Evolutionary conservation across 2,888 invertebrate genomes (phyloP).

Genomic region (Ectobius pallidus): DNA sequence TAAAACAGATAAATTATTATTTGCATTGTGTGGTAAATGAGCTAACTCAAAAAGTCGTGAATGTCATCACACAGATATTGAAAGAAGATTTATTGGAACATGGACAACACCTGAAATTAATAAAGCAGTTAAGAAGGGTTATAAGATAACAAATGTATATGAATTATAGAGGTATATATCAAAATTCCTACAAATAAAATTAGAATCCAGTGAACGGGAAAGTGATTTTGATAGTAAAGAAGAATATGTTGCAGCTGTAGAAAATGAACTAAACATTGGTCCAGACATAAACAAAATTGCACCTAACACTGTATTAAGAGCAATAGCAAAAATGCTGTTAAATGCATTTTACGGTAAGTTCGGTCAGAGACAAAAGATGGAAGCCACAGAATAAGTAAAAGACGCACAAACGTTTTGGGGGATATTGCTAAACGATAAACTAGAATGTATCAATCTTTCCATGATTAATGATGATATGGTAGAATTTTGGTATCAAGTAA

Average conservation of each 20-base stretch:
- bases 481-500: background rate
- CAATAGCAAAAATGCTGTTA: conserved; percentile 1
- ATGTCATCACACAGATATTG: too few species aligned
- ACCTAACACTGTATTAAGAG: background rate
- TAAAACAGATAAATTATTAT: background rate
- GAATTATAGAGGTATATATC: background rate
- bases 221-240: conserved; percentile 1
- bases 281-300: conserved; percentile 1
- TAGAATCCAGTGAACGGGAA: background rate
- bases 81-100: too few species aligned
- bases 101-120: background rate
- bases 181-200: background rate
- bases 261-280: background rate
- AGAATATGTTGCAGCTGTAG: background rate
- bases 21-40: background rate
- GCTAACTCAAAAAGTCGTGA: background rate
- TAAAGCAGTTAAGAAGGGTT: background rate
- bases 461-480: background rate
- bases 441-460: background rate
- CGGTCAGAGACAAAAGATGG: background rate
- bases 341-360: conserved; percentile 6
- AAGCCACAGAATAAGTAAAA: background rate
- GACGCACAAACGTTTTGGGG: background rate
- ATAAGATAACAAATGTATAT: background rate
- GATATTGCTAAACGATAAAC: background rate